phyloP scores from a whole-genome alignment of 2,888 invertebrate genomes.

The Parnassius mnemosyne region DNA sequence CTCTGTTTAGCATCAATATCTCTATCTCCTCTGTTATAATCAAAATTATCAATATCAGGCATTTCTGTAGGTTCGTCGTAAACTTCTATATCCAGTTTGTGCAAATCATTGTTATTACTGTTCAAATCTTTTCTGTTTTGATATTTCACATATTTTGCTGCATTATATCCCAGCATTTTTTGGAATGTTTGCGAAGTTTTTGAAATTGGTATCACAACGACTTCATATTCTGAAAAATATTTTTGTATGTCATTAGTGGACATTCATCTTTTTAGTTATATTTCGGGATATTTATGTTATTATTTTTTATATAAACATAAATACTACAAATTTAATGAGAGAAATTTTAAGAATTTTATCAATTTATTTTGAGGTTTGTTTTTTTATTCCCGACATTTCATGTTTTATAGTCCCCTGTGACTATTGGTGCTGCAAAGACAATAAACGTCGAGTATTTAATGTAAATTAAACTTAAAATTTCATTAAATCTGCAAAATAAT shows the following conservation, averaged over 20 bases:
- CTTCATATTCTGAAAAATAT: slow-evolving; percentile 50
- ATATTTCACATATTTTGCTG: background rate
- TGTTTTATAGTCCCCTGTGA: too few relatives aligned
- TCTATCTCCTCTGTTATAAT: slow-evolving; percentile 45
- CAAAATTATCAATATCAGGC: slow-evolving; percentile 55
- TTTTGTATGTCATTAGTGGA: background rate
- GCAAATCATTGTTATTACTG: slow-evolving; percentile 29
- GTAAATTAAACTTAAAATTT: too few relatives aligned
- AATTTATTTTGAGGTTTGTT: too few relatives aligned
- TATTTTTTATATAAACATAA: too few relatives aligned
- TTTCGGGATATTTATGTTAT: too few relatives aligned
- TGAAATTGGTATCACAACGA: slow-evolving; percentile 57
- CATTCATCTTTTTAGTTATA: background rate
- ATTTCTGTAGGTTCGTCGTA: slow-evolving; percentile 56
- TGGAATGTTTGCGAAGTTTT: slow-evolving; percentile 26
- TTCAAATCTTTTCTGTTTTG: slow-evolving; percentile 24
- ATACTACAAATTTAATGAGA: too few relatives aligned
- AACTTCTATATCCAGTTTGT: slow-evolving; percentile 53
- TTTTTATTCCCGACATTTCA: too few relatives aligned
- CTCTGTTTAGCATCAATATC: slow-evolving; percentile 16
- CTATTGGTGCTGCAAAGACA: too few relatives aligned
- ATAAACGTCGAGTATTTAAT: too few relatives aligned
- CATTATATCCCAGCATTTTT: slow-evolving; percentile 4
- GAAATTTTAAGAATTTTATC: too few relatives aligned
- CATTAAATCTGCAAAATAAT: too few relatives aligned